Percentiles rank a stretch among this genome's conserved stretches.
Conservation (phyloP, 2,113 vertebrate genomes). For the Hydrochoerus hydrochaeris region DNA sequence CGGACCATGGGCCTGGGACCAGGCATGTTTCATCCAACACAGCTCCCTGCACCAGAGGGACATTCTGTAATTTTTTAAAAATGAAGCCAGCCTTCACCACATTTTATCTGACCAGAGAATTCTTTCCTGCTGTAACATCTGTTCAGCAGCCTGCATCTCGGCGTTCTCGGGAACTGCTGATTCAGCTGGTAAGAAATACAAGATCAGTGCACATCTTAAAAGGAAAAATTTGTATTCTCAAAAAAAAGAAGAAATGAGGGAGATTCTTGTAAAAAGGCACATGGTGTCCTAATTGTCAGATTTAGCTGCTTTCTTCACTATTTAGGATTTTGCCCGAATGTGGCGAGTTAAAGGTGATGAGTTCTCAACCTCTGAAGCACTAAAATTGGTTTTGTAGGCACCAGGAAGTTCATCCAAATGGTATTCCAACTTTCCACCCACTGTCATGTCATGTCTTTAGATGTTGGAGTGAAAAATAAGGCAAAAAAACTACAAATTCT, state of each 20-base stretch:
- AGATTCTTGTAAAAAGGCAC: background rate
- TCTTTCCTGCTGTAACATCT: background rate
- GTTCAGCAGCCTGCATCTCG: background rate
- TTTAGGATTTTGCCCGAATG: background rate
- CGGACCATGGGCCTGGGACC: background rate
- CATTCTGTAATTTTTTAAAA: background rate
- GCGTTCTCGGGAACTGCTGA: constrained; percentile 19
- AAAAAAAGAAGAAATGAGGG: background rate
- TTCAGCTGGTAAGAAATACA: background rate
- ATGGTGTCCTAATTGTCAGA: background rate
- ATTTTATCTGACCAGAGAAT: background rate
- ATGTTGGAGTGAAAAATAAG: constrained; percentile 6
- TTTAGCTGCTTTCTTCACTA: background rate
- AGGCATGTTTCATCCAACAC: background rate
- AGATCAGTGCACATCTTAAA: constrained; percentile 34
- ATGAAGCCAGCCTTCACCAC: background rate
- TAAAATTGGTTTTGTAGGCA: background rate
- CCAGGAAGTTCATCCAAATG: constrained; percentile 39
- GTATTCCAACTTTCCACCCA: constrained; percentile 25
- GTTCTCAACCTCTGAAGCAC: background rate
- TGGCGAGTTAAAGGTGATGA: background rate
- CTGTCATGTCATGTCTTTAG: constrained; percentile 46
- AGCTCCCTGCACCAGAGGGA: background rate
- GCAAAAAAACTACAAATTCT: constrained; percentile 39
- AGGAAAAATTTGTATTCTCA: background rate